Conservation (phyloP, 1,140 invertebrate species). For the Maconellicoccus hirsutus region DNA sequence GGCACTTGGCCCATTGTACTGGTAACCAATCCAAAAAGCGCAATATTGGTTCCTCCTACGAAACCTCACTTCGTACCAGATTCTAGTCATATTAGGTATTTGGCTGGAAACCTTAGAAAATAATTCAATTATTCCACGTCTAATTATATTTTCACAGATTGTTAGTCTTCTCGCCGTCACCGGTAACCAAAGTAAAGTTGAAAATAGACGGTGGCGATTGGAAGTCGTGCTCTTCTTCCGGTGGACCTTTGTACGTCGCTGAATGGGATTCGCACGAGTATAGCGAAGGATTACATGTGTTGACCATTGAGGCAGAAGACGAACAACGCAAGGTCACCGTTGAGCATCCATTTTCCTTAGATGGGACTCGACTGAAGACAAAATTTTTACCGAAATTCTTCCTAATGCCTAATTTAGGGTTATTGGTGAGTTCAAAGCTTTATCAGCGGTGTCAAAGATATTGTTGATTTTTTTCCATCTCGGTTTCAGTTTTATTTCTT, state of each 20-base stretch:
- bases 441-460: not conserved
- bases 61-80: conserved; percentile 13
- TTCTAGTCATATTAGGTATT: conserved; percentile 1
- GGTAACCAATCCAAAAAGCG: conserved; percentile 75
- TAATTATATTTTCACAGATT: conserved; percentile 40
- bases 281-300: conserved; percentile 50
- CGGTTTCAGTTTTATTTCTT: not conserved
- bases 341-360: not conserved
- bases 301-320: conserved; percentile 35
- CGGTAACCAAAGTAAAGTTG: conserved; percentile 49
- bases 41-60: not conserved
- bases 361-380: not conserved
- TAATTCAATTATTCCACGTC: not conserved
- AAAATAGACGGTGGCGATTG: conserved; percentile 50
- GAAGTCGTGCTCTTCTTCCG: conserved; percentile 44
- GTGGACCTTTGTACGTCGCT: conserved; percentile 54
- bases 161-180: conserved; percentile 56
- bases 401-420: conserved; percentile 4
- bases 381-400: conserved; percentile 9
- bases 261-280: conserved; percentile 58
- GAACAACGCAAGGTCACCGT: not conserved
- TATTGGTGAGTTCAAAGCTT: not conserved
- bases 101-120: not conserved
- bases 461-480: not conserved
- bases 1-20: conserved; percentile 68